These are phyloP conservation scores for Isichthys henryi DNA, from an alignment of 2,113 vertebrate genomes.

Conservation along the genomic window DNA sequence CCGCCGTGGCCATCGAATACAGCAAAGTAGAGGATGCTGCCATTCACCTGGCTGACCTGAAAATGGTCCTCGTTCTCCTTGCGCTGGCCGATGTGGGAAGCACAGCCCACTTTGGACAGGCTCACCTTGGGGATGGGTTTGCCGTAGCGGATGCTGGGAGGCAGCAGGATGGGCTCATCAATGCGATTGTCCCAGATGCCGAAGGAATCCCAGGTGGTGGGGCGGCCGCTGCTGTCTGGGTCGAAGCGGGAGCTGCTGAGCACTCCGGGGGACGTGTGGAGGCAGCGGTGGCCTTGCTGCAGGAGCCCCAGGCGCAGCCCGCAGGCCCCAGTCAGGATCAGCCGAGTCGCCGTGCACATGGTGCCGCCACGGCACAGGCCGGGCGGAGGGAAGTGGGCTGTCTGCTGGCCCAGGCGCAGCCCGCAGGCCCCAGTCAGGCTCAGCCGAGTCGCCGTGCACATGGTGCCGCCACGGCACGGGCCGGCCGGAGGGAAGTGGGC, in stretches of 20 bases:
- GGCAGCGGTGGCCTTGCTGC: neutral
- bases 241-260: constrained; percentile 55
- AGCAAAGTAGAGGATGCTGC: constrained; percentile 75
- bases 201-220: constrained; percentile 76
- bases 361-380: neutral
- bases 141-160: constrained; percentile 78
- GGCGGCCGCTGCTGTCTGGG: constrained; percentile 49
- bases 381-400: too few species aligned
- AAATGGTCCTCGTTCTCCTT: constrained; percentile 81
- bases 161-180: constrained; percentile 79
- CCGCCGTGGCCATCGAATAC: constrained; percentile 84
- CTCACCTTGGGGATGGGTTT: constrained; percentile 75
- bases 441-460: neutral
- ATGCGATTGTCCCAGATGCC: constrained; percentile 88
- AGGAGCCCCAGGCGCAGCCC: neutral
- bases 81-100: constrained; percentile 72
- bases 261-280: neutral
- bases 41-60: constrained; percentile 56
- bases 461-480: neutral
- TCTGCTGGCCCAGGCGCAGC: neutral
- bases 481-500: neutral
- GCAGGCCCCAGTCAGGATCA: neutral
- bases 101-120: constrained; percentile 66
- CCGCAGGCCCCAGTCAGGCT: neutral
- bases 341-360: neutral